phyloP scores from a whole-genome alignment of 2,113 vertebrate species.

The Pogona vitticeps region DNA sequence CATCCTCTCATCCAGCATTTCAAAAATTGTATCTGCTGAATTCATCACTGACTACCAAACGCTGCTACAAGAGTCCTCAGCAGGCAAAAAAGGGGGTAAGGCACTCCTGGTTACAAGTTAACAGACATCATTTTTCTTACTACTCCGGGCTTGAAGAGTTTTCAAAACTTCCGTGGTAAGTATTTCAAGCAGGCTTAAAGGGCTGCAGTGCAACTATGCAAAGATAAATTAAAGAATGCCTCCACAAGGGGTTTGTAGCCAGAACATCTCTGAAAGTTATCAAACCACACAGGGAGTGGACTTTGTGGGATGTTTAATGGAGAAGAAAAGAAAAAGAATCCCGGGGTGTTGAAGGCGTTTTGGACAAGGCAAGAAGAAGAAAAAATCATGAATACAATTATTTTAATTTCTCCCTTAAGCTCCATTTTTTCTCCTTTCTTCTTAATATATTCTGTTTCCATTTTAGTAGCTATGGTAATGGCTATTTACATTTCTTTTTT shows the following conservation, averaged over 20 bases:
- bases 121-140: neutral
- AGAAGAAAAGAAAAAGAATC: slow-evolving; percentile 2
- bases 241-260: neutral
- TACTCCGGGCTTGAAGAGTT: neutral
- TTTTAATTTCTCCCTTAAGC: neutral
- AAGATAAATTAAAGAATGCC: neutral
- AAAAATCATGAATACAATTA: neutral
- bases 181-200: too few species aligned
- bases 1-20: neutral
- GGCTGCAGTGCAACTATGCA: neutral
- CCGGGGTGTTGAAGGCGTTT: neutral
- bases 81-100: too few species aligned
- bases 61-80: neutral
- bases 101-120: neutral
- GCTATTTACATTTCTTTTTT: neutral
- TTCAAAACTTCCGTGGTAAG: neutral
- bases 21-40: neutral
- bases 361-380: neutral
- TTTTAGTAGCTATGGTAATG: neutral
- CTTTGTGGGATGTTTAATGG: neutral
- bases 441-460: slow-evolving; percentile 6
- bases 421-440: slow-evolving; percentile 17
- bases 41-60: neutral
- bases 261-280: neutral
- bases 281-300: neutral